Base-by-base conservation (phyloP, 2,888 invertebrate genomes). In the Isotomurus palustris region DNA sequence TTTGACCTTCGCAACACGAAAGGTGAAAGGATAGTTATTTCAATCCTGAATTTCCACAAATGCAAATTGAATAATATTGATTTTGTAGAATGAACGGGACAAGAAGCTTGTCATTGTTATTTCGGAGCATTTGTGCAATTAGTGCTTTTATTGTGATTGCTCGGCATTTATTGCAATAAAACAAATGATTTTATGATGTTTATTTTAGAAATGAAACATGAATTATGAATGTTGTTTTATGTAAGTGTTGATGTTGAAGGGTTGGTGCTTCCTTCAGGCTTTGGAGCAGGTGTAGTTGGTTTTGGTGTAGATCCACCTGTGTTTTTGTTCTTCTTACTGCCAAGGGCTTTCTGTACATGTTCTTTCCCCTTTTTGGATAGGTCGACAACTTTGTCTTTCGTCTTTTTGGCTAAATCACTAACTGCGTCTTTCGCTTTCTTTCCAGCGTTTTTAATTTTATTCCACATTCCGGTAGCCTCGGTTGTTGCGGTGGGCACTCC, bases 311-410 rank as follows among this genome's bases (percentile, higher is more conserved):
- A 12, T 40, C 19, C 53, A 14, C 28, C 32, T 17, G 45, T 48
- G n/a, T 54, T 40, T 40, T 32, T 40, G 22, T 59, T 24, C 1
- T 28, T 44, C 14, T 56, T 22, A n/a, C 47, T 51, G 17, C 51
- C 52, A 19, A 48, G 32, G 17, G 47, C 52, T 12, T 52, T 41
- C 14, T 25, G 43, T 4, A 56, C 40, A 14, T 49, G 40, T 27
- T 40, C 41, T 2, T 24, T 32, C 1, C 19, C 29, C 6, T 27
- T 24, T 2, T 48, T 44, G 32, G 48, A 51, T 24, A 45, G 14
- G 0, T 52, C 53, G 17, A 21, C 27, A 40, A 56, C 32, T 21
- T 21, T 22, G 3, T 32, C 21, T 49, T 3, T 24, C 3, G 45
- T 56, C 14, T 45, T 38, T n/a, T 49, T 40, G 1, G 52, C 22